Evolutionary conservation across 2,888 invertebrate species (phyloP).

Genomic region (Scaptomyza parva): DNA sequence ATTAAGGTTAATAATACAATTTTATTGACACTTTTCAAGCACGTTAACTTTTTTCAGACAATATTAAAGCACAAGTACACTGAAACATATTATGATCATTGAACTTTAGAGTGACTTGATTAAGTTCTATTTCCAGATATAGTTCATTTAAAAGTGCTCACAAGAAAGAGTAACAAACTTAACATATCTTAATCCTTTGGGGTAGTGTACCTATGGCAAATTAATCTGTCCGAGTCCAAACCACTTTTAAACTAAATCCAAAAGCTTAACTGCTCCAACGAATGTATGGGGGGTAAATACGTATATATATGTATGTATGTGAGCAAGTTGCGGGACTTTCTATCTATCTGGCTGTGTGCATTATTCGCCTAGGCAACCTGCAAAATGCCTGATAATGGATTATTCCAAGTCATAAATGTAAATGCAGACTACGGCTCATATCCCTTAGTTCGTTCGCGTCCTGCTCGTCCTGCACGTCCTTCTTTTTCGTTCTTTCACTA

Average conservation of each 20-base stretch:
- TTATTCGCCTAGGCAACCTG: constrained; percentile 78
- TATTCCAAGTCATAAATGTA: constrained; percentile 79
- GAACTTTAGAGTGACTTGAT: not conserved
- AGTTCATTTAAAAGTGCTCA: not conserved
- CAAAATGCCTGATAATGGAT: constrained; percentile 80
- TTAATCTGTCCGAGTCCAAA: constrained; percentile 62
- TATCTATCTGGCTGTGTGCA: constrained; percentile 45
- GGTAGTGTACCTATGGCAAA: constrained; percentile 43
- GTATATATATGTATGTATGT: constrained; percentile 2
- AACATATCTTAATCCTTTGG: constrained; percentile 52
- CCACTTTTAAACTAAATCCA: constrained; percentile 72
- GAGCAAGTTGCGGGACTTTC: constrained; percentile 5
- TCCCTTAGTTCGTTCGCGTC: constrained; percentile 17
- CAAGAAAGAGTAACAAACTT: constrained; percentile 6
- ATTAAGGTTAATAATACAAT: not conserved
- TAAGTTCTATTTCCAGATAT: no score
- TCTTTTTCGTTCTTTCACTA: constrained; percentile 9
- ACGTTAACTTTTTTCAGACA: no score
- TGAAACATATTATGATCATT: no score
- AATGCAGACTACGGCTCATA: constrained; percentile 63
- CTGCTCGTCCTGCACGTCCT: not conserved
- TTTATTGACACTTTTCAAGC: not conserved
- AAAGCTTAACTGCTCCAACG: constrained; percentile 55
- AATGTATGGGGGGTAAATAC: not conserved
- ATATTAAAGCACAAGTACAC: no score